Evolutionary conservation across 1,140 invertebrate genomes (phyloP).

Genomic region (Copidosoma floridanum): DNA sequence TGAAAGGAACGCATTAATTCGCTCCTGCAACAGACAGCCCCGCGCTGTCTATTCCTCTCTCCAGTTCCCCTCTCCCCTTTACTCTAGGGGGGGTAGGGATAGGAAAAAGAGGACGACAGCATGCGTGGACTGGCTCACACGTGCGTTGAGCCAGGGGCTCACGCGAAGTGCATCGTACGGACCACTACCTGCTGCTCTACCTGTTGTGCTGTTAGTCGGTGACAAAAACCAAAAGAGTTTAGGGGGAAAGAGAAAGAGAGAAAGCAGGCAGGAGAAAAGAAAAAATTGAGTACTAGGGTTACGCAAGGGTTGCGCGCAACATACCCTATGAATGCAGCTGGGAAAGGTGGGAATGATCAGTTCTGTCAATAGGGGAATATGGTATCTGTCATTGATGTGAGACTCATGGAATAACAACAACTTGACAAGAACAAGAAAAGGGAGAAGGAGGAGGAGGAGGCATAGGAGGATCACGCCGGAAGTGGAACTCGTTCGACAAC

Average conservation of each 20-base stretch:
- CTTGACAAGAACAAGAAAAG: no score
- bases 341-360: conserved; percentile 42
- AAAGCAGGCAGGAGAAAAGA: background rate
- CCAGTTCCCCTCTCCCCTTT: conserved; percentile 21
- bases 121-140: background rate
- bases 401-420: background rate
- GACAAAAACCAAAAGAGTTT: no score
- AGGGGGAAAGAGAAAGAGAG: background rate
- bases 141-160: no score
- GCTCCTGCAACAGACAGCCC: no score
- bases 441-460: no score
- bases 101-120: background rate
- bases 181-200: conserved; percentile 51
- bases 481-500: conserved; percentile 1
- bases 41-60: no score
- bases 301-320: conserved; percentile 27
- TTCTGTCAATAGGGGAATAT: conserved; percentile 40
- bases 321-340: background rate
- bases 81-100: background rate
- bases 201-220: conserved; percentile 32
- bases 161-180: conserved; percentile 33
- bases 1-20: conserved; percentile 53
- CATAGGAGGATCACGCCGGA: conserved; percentile 11
- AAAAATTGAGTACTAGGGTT: conserved; percentile 28
- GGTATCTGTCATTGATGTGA: conserved; percentile 43